phyloP scores from a whole-genome alignment of 2,113 vertebrate species.

The Triplophysa rosa region DNA sequence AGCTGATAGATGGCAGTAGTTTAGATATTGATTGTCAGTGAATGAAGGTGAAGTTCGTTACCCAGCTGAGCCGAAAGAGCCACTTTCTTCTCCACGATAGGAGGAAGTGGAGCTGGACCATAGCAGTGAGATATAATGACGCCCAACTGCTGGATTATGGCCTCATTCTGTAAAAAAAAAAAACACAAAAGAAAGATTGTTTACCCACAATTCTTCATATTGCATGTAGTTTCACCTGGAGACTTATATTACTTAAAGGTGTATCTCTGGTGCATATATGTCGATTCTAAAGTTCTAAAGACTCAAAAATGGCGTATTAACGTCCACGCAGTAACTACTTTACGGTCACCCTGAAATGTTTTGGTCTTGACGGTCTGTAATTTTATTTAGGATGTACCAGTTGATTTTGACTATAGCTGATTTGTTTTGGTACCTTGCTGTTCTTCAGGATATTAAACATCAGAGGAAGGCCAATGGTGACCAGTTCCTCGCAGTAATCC shows the following conservation, averaged over 20 bases:
- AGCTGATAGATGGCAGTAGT: not conserved
- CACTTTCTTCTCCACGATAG: slow-evolving; percentile 82
- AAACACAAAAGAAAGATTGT: not conserved
- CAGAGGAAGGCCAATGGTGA: slow-evolving; percentile 84
- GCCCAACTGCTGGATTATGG: slow-evolving; percentile 86
- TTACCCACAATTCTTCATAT: not conserved
- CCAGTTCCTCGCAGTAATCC: slow-evolving; percentile 89
- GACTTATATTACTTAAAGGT: not conserved
- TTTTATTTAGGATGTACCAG: too few species aligned
- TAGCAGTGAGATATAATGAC: slow-evolving; percentile 92
- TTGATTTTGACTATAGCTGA: too few species aligned
- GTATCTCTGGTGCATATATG: too few species aligned
- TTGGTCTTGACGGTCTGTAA: too few species aligned
- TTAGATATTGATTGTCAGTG: not conserved
- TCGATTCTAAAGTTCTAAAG: too few species aligned
- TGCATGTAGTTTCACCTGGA: not conserved
- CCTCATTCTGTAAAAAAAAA: slow-evolving; percentile 80
- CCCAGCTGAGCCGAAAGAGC: slow-evolving; percentile 89
- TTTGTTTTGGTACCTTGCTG: slow-evolving; percentile 80
- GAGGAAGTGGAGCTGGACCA: slow-evolving; percentile 86
- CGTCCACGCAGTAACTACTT: too few species aligned
- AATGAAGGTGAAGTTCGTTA: slow-evolving; percentile 57
- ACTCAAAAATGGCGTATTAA: too few species aligned
- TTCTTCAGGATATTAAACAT: slow-evolving; percentile 89
- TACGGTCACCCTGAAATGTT: too few species aligned